Percentiles rank a stretch among this genome's conserved stretches.
Conservation (phyloP, 2,797 vertebrate species). For the Girardinus metallicus region DNA sequence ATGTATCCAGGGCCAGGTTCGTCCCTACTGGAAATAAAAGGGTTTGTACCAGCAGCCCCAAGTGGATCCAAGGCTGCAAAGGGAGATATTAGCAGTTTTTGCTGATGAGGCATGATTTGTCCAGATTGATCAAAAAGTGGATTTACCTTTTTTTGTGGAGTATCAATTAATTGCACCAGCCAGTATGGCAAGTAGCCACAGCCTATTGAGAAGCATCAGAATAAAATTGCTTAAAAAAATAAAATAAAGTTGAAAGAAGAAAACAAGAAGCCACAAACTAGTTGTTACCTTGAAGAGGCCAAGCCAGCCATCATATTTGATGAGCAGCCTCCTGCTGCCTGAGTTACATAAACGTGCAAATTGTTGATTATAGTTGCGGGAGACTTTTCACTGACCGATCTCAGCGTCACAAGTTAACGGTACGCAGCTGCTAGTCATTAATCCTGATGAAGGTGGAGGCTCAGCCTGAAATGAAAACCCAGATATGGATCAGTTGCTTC, state of each 20-base stretch:
- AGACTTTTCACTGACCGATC: slow-evolving; percentile 42
- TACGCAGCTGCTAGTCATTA: slow-evolving; percentile 31
- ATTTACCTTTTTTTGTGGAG: slow-evolving; percentile 20
- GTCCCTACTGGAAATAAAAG: neutral
- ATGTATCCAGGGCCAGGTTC: neutral
- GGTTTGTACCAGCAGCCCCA: neutral
- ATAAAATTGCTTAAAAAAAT: neutral
- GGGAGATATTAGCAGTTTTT: neutral
- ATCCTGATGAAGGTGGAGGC: slow-evolving; percentile 2
- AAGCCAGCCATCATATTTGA: slow-evolving; percentile 25
- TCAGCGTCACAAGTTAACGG: neutral
- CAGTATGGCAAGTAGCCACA: slow-evolving; percentile 38
- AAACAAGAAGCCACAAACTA: fast-evolving
- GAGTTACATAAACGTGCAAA: neutral
- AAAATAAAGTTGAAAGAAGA: too few relatives aligned
- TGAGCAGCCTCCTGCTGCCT: neutral
- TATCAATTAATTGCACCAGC: slow-evolving; percentile 9
- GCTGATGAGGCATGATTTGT: neutral
- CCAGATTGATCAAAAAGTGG: neutral
- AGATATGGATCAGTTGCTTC: neutral
- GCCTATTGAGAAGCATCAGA: slow-evolving; percentile 10
- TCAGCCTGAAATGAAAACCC: neutral
- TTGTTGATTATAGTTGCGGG: slow-evolving; percentile 5
- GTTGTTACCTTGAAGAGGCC: slow-evolving; percentile 16
- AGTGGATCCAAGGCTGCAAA: neutral